A percentile compares a stretch with the other conserved stretches of the same genome.
phyloP scores from a whole-genome alignment of 2,797 vertebrate species.

The Lepus oiostolus region DNA sequence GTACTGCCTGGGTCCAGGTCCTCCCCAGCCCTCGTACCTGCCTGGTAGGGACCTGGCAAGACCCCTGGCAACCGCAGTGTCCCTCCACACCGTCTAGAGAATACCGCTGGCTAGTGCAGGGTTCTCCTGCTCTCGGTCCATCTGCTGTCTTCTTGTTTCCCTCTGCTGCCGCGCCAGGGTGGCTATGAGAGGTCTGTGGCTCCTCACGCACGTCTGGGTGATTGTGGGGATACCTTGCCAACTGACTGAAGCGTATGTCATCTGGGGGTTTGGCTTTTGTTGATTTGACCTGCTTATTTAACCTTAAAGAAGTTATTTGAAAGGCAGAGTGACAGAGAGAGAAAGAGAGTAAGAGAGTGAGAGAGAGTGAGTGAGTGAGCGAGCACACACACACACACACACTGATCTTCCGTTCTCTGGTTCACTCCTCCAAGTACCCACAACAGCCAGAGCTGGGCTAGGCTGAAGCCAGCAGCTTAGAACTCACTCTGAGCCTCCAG shows the following conservation, averaged over 20 bases:
- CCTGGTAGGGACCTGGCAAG: not conserved
- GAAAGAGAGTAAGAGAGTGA: too few relatives aligned
- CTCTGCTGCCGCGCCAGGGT: not conserved
- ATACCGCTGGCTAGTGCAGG: not conserved
- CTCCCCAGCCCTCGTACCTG: not conserved
- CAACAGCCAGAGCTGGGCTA: too few relatives aligned
- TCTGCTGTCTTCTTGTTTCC: not conserved
- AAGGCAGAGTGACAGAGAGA: too few relatives aligned
- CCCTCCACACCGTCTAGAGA: not conserved
- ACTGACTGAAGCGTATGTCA: not conserved
- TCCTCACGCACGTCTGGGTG: not conserved
- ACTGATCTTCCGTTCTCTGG: too few relatives aligned
- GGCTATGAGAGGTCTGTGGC: not conserved
- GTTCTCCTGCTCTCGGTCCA: not conserved
- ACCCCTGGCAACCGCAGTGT: not conserved
- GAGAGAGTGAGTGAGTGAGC: too few relatives aligned
- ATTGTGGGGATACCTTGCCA: not conserved
- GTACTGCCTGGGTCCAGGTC: too few relatives aligned
- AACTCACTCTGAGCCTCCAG: too few relatives aligned
- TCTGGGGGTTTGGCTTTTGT: slow-evolving; percentile 33
- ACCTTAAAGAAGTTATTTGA: too few relatives aligned
- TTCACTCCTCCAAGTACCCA: too few relatives aligned
- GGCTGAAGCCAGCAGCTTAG: too few relatives aligned
- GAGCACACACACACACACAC: too few relatives aligned
- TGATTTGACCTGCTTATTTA: not conserved